Evolutionary conservation across 2,888 invertebrate species (phyloP).

Genomic region (Pedicia rivosa): DNA sequence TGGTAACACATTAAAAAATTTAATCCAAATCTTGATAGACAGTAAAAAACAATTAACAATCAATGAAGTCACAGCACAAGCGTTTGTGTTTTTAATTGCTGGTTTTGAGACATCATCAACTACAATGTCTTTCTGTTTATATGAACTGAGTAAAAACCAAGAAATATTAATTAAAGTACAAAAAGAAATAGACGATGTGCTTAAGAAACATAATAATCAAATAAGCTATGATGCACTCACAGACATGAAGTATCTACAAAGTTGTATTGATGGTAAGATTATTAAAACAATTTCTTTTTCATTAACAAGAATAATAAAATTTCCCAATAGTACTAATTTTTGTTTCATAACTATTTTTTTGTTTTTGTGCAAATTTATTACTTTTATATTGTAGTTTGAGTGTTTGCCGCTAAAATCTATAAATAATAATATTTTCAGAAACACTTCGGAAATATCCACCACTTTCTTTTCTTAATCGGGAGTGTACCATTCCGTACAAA

Average conservation of each 20-base stretch:
- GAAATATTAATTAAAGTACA: not conserved
- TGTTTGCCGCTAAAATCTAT: no score
- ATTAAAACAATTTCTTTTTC: no score
- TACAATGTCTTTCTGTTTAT: not conserved
- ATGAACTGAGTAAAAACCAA: not conserved
- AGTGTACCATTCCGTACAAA: slow-evolving; percentile 3
- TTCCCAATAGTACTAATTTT: no score
- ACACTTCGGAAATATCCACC: slow-evolving; percentile 4
- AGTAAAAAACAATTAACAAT: not conserved
- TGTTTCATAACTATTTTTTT: no score
- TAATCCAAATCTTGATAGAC: no score
- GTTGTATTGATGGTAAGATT: no score
- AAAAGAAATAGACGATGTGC: not conserved
- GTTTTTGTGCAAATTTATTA: no score
- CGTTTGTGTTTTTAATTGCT: not conserved
- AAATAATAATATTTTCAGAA: no score
- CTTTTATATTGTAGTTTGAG: no score
- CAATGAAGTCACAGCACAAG: slow-evolving; percentile 1
- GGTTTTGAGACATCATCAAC: slow-evolving; percentile 2
- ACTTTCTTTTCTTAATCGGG: slow-evolving; percentile 2
- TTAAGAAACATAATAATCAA: not conserved
- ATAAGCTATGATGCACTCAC: not conserved
- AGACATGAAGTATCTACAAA: slow-evolving; percentile 3
- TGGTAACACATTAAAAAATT: no score
- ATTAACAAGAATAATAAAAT: no score